Base-by-base conservation (phyloP, 2,888 invertebrate species). In the Megastigmus dorsalis region DNA sequence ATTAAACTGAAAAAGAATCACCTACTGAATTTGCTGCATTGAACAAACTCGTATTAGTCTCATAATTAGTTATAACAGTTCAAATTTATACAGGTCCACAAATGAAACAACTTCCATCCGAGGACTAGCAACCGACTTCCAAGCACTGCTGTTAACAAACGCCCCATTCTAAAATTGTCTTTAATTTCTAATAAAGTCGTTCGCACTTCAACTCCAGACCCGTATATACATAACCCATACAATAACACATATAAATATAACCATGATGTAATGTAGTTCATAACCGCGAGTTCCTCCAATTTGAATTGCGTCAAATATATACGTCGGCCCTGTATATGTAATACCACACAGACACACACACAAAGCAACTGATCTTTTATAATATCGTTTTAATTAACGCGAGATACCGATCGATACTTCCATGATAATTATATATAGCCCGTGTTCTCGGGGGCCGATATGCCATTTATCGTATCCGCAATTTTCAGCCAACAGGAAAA, bases 321-420 rank as follows among this genome's bases (percentile, higher is more conserved):
- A 9, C 43, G 13, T 54, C 36, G 36, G 23, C 57, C 23, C n/a
- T n/a, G n/a, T n/a, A n/a, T n/a, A 4, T 45, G 18, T n/a, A 20
- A 60, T 30, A 13, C 18, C 13, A 45, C 15, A 18, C 41, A 18
- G 30, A 28, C 30, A 30, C 6, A 10, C 10, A 23, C 18, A 20
- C 41, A 26, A 45, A 18, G 45, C n/a, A n/a, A 1, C 6, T 30
- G 30, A 9, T 20, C 28, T n/a, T 13, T 50, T 50, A 55, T 36
- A 54, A 33, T 65, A 18, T n/a, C 52, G 54, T 23, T 65, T 65
- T 66, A 54, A 54, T 54, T 54, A 28, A n/a, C 50, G 1, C 26
- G 45, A 55, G 67, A 67, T 59, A 68, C 23, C 36, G 50, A 68
- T 68, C 59, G 48, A 59, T 36, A 38, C 36, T 59, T 50, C 57